phyloP scores from a whole-genome alignment of 1,140 invertebrate species.

The Vanessa atalanta region DNA sequence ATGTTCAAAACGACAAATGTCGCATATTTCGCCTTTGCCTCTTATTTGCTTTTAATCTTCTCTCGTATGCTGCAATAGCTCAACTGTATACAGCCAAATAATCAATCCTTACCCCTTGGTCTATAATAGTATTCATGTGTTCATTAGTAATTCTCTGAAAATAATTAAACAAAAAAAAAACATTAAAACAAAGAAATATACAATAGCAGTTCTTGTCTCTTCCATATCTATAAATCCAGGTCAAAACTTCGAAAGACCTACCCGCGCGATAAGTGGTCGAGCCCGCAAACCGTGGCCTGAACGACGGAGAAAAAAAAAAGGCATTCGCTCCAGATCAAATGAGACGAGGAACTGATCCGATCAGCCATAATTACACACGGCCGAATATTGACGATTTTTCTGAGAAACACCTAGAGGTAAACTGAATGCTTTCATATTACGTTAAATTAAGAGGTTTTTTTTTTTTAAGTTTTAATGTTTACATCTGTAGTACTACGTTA shows the following conservation, averaged over 20 bases:
- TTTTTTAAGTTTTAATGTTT: neutral
- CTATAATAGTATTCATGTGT: no score
- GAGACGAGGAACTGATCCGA: constrained; percentile 41
- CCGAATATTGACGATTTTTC: constrained; percentile 33
- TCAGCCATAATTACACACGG: constrained; percentile 37
- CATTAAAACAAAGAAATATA: neutral
- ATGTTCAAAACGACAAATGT: no score
- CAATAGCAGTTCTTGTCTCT: constrained; percentile 21
- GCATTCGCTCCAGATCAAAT: constrained; percentile 67
- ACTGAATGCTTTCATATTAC: neutral
- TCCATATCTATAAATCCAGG: constrained; percentile 14
- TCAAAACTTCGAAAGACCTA: constrained; percentile 31
- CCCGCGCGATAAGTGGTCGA: constrained; percentile 48
- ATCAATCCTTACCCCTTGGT: no score
- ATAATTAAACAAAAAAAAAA: no score
- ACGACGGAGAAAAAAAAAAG: constrained; percentile 46
- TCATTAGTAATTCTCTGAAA: no score
- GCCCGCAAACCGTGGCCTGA: constrained; percentile 29
- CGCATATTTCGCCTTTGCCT: no score
- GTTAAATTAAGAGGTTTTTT: neutral
- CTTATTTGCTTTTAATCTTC: no score
- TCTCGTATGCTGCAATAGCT: no score
- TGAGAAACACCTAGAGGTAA: constrained; percentile 27
- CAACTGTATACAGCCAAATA: no score
- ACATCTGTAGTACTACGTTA: no score